A percentile compares a stretch with the other conserved stretches of the same genome.
These are phyloP conservation scores for Epiblema foenella DNA, from an alignment of 2,888 invertebrate species.

Conservation along the genomic window DNA sequence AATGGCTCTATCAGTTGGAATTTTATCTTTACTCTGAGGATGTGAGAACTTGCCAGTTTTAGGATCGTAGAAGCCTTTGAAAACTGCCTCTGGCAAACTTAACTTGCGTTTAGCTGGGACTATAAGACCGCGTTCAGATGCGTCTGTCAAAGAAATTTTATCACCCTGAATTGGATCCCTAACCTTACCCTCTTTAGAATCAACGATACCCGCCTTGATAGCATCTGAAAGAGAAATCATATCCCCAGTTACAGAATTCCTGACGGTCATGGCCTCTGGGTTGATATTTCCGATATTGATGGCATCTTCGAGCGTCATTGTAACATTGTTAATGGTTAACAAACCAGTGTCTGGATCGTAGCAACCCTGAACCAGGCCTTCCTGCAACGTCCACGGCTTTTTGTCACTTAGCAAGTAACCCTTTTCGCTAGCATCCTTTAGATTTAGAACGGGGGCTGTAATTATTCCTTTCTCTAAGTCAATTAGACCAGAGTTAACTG, in stretches of 20 bases:
- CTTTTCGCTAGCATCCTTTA: constrained; percentile 92
- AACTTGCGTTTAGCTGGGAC: constrained; percentile 93
- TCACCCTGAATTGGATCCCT: constrained; percentile 90
- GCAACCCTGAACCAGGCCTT: constrained; percentile 91
- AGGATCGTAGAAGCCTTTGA: constrained; percentile 95
- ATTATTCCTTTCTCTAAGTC: constrained; percentile 89
- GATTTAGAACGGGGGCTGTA: constrained; percentile 87
- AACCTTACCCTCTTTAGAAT: constrained; percentile 91
- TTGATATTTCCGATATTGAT: constrained; percentile 91
- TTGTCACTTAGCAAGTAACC: constrained; percentile 92
- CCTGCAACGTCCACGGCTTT: constrained; percentile 92
- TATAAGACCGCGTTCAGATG: constrained; percentile 92
- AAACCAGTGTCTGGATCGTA: constrained; percentile 91
- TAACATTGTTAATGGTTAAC: constrained; percentile 88
- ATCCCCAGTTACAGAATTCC: constrained; percentile 91
- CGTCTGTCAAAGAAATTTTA: constrained; percentile 92
- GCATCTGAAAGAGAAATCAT: constrained; percentile 92
- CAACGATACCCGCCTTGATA: constrained; percentile 90
- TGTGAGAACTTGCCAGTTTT: constrained; percentile 92
- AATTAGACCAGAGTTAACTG: constrained; percentile 88
- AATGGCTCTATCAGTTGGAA: constrained; percentile 93
- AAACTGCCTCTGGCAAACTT: constrained; percentile 95
- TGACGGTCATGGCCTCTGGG: constrained; percentile 90
- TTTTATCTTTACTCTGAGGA: constrained; percentile 90
- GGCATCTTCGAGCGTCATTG: constrained; percentile 89